Base-by-base conservation (phyloP, 2,888 invertebrate genomes). In the Synanthedon myopaeformis region DNA sequence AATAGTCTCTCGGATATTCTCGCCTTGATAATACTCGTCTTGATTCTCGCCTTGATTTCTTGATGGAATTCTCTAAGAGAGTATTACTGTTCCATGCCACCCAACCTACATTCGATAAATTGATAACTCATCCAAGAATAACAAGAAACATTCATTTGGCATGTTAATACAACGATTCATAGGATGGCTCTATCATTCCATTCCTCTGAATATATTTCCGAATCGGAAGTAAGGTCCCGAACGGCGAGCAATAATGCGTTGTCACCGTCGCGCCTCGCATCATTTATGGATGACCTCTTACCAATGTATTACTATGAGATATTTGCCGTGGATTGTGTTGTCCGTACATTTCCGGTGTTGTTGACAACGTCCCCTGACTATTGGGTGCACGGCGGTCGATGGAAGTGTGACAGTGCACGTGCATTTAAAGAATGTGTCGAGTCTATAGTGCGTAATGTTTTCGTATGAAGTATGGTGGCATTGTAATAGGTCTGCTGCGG, bases 201-300 rank as follows among this genome's bases (percentile, higher is more conserved):
- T 77, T 79, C 75, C 77, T 71, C 72, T 74, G 79, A 82, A 82
- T 82, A 84, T 77, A 82, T 86, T 86, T 86, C 86, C 86, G 87
- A 87, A 85, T 87, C 87, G 87, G 87, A 87, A 87, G 87, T 85
- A 82, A 79, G 84, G 76, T 79, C 67, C 72, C 76, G 80, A 81
- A 81, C 79, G 74, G 75, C 79, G 75, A 82, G 81, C 79, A 81
- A 79, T 85, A 84, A 86, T 83, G 79, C 74, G 72, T 76, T 81
- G 84, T 85, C 73, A 74, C 70, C 72, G 82, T 78, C 84, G 81
- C 84, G 84, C 71, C 76, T 76, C 76, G 85, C 75, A 84, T 86
- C 79, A 67, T 77, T 84, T 85, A 87, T 83, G 74, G 76, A 71
- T 61, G 66, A 66, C 73, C 67, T 67, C 66, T 56, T 62, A 80